Conservation (phyloP, 2,113 vertebrate genomes). For the Meleagris gallopavo region DNA sequence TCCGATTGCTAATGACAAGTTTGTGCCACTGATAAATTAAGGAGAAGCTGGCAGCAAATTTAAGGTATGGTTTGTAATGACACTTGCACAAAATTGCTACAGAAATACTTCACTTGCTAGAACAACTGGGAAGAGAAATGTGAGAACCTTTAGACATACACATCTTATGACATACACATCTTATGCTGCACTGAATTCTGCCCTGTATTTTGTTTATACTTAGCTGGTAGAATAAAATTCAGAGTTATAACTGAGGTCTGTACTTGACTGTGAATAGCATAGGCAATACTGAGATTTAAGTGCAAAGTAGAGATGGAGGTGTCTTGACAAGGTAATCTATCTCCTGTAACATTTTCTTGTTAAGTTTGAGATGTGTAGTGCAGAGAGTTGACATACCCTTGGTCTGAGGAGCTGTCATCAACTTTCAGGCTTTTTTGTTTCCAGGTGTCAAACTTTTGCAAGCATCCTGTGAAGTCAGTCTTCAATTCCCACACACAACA, state of each 20-base stretch:
- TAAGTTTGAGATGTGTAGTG: not conserved
- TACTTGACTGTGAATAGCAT: not conserved
- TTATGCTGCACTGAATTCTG: not conserved
- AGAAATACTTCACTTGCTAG: not conserved
- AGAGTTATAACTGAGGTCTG: not conserved
- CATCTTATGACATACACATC: not conserved
- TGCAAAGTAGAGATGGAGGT: not conserved
- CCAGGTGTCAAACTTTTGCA: not conserved
- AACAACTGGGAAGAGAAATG: not conserved
- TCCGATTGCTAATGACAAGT: not conserved
- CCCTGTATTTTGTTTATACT: not conserved
- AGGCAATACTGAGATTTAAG: not conserved
- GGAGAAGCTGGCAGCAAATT: not conserved
- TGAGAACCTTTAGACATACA: not conserved
- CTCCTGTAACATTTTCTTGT: not conserved
- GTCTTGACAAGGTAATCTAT: conserved; percentile 5
- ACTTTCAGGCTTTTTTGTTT: not conserved
- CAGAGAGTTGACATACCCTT: not conserved
- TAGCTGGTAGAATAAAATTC: not conserved
- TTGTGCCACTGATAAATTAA: not conserved
- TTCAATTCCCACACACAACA: not conserved
- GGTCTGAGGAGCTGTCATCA: not conserved
- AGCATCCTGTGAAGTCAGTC: not conserved
- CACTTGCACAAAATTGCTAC: not conserved
- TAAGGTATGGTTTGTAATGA: not conserved